Evolutionary conservation across 1,140 invertebrate genomes (phyloP), one percentile per base, ranked within the genome.

Genomic region (Temnothorax longispinosus): DNA sequence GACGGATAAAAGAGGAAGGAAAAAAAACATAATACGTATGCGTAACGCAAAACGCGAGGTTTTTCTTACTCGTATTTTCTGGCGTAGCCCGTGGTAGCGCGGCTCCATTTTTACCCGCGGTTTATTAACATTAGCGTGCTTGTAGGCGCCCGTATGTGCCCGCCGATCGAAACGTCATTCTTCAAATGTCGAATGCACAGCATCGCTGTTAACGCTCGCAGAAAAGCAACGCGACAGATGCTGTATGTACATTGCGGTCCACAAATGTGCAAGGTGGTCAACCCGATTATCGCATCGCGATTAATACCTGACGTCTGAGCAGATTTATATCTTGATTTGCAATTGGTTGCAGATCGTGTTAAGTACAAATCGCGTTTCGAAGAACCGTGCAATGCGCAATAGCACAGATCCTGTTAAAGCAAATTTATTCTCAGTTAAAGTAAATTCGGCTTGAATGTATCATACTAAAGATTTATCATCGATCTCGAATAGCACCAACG

Each of bases 91-190:
- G 62, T 15, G 32, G 7, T 64, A 38, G 15, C 18, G 7, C 15
- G 18, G 13, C 18, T 76, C 13, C 44, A 47, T 64, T 77, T 77
- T 47, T 47, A 44, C 0, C 52, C 21, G 74, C 27, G 27, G 27
- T 67, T 62, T 27, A 64, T 62, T 77, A 77, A 32, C 21, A 44
- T 7, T 15, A 1, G 15, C 41, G 3, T 64, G 5, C 41, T 64
- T 1, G 15, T 21, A 32, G 38, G 41, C 15, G 10, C 8, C 8
- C 54, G n/a, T 11, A 58, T 44, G 18, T 18, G 13, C 54, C 13
- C n/a, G n/a, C 18, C 15, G 35, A 15, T 77, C 41, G 18, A 77
- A 44, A 44, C 15, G 21, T 77, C 56, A 77, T 77, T 77, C 56
- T 64, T 67, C 38, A 67, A 67, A 67, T 15, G 35, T 77, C 56